Evolutionary conservation across 2,888 invertebrate genomes (phyloP).

Genomic region (Eupeodes latifasciatus): DNA sequence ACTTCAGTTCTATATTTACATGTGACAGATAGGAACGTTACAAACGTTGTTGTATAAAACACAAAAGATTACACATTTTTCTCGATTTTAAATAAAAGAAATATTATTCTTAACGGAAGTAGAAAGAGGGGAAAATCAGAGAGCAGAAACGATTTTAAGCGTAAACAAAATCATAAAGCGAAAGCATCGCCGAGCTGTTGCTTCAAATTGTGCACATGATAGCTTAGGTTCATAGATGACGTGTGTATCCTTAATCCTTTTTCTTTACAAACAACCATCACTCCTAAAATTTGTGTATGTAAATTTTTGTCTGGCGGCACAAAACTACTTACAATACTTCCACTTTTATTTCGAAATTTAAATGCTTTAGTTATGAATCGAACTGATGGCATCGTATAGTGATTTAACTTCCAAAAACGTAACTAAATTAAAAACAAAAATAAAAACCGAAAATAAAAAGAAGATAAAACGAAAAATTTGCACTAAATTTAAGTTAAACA

Average conservation of each 20-base stretch:
- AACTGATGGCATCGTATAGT: conserved; percentile 80
- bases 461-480: conserved; percentile 7
- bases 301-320: not conserved
- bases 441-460: conserved; percentile 9
- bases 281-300: conserved; percentile 28
- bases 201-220: not conserved
- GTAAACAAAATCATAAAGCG: conserved; percentile 54
- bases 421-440: conserved; percentile 24
- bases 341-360: conserved; percentile 76
- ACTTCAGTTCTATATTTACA: not conserved
- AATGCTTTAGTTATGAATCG: conserved; percentile 80
- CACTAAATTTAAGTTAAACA: conserved; percentile 36
- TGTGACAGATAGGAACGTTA: not conserved
- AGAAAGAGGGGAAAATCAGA: not conserved
- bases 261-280: not conserved
- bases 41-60: too few relatives aligned
- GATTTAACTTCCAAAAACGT: not conserved
- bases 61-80: not conserved
- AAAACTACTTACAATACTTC: conserved; percentile 62
- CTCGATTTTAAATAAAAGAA: not conserved
- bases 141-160: conserved; percentile 1
- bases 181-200: conserved; percentile 58
- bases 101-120: not conserved
- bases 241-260: not conserved
- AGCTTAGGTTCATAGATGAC: not conserved